These are phyloP conservation scores for Cosmopolites sordidus DNA, from an alignment of 2,888 invertebrate species.

Conservation along the genomic window DNA sequence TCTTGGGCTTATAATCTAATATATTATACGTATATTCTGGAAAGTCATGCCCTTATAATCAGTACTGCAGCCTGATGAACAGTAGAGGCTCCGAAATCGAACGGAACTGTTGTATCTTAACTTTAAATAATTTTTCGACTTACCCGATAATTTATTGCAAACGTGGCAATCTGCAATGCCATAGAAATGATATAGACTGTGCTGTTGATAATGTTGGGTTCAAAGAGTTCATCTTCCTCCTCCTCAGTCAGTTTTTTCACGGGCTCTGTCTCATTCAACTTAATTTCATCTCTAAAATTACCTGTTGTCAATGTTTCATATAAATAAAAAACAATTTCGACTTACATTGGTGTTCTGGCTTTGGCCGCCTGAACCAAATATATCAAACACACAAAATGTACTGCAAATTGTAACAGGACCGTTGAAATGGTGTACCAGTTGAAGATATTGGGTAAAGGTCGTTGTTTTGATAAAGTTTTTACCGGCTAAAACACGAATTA, in stretches of 20 bases:
- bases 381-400: slow-evolving; percentile 89
- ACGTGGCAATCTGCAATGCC: slow-evolving; percentile 95
- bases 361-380: slow-evolving; percentile 83
- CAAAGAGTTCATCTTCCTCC: slow-evolving; percentile 79
- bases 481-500: slow-evolving; percentile 65
- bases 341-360: slow-evolving; percentile 65
- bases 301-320: too few relatives aligned
- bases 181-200: slow-evolving; percentile 98
- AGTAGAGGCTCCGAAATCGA: too few relatives aligned
- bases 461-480: slow-evolving; percentile 84
- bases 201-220: slow-evolving; percentile 92
- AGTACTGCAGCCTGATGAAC: too few relatives aligned
- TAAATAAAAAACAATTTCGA: too few relatives aligned
- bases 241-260: slow-evolving; percentile 47
- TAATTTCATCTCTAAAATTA: slow-evolving; percentile 60
- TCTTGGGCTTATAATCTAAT: too few relatives aligned
- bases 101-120: neutral
- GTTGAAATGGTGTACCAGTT: slow-evolving; percentile 96
- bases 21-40: too few relatives aligned
- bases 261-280: slow-evolving; percentile 53
- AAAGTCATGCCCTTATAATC: too few relatives aligned
- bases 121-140: too few relatives aligned
- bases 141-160: slow-evolving; percentile 98
- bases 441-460: slow-evolving; percentile 97
- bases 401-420: slow-evolving; percentile 88